Evolutionary conservation across 2,888 invertebrate genomes (phyloP).

Genomic region (Aspidapion aeneum): DNA sequence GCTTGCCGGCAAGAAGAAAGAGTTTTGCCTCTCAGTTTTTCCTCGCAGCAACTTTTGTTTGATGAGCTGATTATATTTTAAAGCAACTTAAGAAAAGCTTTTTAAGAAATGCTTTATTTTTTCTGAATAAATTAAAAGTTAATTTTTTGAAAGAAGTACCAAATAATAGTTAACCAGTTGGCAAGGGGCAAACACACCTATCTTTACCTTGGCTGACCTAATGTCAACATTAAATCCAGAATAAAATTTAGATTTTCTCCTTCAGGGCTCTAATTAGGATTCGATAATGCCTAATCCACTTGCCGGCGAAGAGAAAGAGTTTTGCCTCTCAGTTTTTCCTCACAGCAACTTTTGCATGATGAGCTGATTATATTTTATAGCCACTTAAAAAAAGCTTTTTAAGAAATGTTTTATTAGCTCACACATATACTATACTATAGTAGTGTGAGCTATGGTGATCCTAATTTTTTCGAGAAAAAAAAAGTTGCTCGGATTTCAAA

Average conservation of each 20-base stretch:
- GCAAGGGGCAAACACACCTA: too few species aligned
- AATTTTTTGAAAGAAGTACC: too few species aligned
- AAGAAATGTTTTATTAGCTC: not conserved
- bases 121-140: not conserved
- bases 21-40: not conserved
- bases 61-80: not conserved
- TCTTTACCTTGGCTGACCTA: too few species aligned
- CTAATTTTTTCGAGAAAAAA: too few species aligned
- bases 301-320: not conserved
- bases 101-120: not conserved
- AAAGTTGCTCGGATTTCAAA: too few species aligned
- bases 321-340: not conserved
- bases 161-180: too few species aligned
- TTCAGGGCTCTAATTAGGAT: slow-evolving; percentile 1
- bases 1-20: not conserved
- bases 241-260: slow-evolving; percentile 2
- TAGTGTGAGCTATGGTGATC: too few species aligned
- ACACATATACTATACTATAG: too few species aligned
- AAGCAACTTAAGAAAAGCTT: not conserved
- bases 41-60: not conserved
- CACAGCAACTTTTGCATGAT: not conserved
- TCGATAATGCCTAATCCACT: not conserved
- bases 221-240: not conserved
- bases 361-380: not conserved
- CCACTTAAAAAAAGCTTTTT: not conserved